Evolutionary conservation across 1,140 invertebrate genomes (phyloP), one percentile per base, ranked within the genome.

Genomic region (Zaprionus africanus): DNA sequence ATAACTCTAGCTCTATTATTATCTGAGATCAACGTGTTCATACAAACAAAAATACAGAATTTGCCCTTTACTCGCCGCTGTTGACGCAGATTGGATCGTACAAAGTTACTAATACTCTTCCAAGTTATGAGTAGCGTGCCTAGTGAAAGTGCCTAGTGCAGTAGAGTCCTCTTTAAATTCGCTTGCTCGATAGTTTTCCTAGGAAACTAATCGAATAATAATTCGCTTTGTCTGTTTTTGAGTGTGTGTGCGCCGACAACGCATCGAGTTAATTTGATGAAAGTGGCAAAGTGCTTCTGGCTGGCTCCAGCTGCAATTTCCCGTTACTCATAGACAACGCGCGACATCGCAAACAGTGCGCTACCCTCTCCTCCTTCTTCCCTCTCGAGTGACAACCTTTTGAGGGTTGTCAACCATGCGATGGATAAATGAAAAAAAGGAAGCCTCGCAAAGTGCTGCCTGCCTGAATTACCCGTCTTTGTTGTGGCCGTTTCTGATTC

Each of bases 401-500:
- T 17, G 41, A 17, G n/a, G n/a, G 41, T 17, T 46, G 41, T 46
- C 41, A 46, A 9, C 41, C 41, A 46, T 46, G 41, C 41, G 5
- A 53, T 24, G 26, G 1, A 34, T 11, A 34, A 58, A 34, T 11
- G 9, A 58, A 58, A 36, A 51, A 51, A n/a, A 60, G 41, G 24
- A 53, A 28, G 13, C 0, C 3, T 64, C 61, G 53, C 43, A 59
- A 49, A 54, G 53, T 64, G 68, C 19, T 67, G 57, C n/a, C 58
- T 38, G n/a, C 9, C 22, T 53, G 41, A 83, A 88, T 86, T 86
- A 75, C 80, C 77, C 80, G 12, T 57, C 68, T 68, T 63, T 76
- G 72, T 68, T 63, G 65, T 34, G 78, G 79, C 53, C 28, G 49
- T 76, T 41, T 13, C 58, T 82, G 86, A 87, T 76, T 86, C 80